Percentiles rank a stretch among this genome's conserved stretches.
phyloP scores from a whole-genome alignment of 1,140 invertebrate genomes.

The Psix sp. region DNA sequence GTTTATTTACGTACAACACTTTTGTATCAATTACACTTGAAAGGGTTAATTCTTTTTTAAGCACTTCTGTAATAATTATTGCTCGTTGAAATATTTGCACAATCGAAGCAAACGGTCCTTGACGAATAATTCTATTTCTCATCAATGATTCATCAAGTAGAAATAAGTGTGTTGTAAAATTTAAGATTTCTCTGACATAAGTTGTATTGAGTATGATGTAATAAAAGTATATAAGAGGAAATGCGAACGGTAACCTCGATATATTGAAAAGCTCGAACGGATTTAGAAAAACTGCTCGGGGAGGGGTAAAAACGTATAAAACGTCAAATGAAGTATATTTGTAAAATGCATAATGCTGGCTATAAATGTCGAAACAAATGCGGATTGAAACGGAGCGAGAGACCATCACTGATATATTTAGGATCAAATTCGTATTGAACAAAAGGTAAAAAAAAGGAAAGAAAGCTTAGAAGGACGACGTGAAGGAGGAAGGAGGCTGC shows the following conservation, averaged over 20 bases:
- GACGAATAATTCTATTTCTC: too few relatives aligned
- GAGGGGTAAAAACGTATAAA: slow-evolving; percentile 42
- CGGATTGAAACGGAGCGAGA: slow-evolving; percentile 58
- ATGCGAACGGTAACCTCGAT: slow-evolving; percentile 12
- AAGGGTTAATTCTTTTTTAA: slow-evolving; percentile 8
- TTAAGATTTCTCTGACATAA: too few relatives aligned
- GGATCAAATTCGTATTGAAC: slow-evolving; percentile 75
- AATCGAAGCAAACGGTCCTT: too few relatives aligned
- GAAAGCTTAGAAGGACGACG: slow-evolving; percentile 28
- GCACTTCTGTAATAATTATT: neutral
- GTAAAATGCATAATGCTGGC: slow-evolving; percentile 57
- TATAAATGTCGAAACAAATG: slow-evolving; percentile 57
- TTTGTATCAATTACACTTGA: slow-evolving; percentile 19
- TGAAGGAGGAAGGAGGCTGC: slow-evolving; percentile 45
- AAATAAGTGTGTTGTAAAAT: too few relatives aligned
- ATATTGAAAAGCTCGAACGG: slow-evolving; percentile 34
- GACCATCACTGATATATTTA: slow-evolving; percentile 69
- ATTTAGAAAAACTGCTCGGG: slow-evolving; percentile 44
- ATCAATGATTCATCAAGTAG: too few relatives aligned
- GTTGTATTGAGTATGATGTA: too few relatives aligned
- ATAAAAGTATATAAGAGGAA: neutral
- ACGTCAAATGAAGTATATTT: slow-evolving; percentile 50
- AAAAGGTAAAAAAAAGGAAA: slow-evolving; percentile 42
- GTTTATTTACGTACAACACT: slow-evolving; percentile 38
- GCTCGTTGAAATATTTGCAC: neutral